Evolutionary conservation across 2,113 vertebrate genomes (phyloP).

Genomic region (Neolamprologus variostigma): DNA sequence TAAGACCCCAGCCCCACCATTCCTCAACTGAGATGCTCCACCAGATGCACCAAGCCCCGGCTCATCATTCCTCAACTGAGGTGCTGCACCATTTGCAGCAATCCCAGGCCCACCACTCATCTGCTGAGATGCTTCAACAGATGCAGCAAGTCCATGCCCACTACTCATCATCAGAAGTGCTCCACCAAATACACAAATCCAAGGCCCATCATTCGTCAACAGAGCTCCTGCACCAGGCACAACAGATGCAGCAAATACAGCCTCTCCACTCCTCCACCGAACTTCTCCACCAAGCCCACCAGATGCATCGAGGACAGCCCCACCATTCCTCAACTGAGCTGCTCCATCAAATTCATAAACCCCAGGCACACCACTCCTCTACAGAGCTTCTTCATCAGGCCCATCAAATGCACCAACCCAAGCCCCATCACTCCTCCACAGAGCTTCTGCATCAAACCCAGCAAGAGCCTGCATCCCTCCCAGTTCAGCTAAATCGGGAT

Average conservation of each 20-base stretch:
- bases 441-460: conserved; percentile 61
- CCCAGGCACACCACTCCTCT: conserved; percentile 51
- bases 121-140: conserved; percentile 54
- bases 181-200: conserved; percentile 54
- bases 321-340: conserved; percentile 57
- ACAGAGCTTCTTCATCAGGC: conserved; percentile 54
- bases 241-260: conserved; percentile 46
- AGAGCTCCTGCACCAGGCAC: conserved; percentile 53
- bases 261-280: conserved; percentile 61
- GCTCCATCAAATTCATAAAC: conserved; percentile 50
- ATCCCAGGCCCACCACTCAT: conserved; percentile 39
- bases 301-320: conserved; percentile 38
- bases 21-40: conserved; percentile 55
- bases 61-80: conserved; percentile 48
- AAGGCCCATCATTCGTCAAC: conserved; percentile 51
- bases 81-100: conserved; percentile 55
- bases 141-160: conserved; percentile 43
- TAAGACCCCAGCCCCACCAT: conserved; percentile 42
- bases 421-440: conserved; percentile 60
- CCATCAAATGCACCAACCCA: conserved; percentile 45
- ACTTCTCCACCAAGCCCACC: conserved; percentile 60
- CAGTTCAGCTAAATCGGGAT: conserved; percentile 48
- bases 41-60: conserved; percentile 35
- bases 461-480: conserved; percentile 44
- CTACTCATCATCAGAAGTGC: conserved; percentile 53